Base-by-base conservation (phyloP, 2,888 invertebrate genomes). In the Anaspis maculata region DNA sequence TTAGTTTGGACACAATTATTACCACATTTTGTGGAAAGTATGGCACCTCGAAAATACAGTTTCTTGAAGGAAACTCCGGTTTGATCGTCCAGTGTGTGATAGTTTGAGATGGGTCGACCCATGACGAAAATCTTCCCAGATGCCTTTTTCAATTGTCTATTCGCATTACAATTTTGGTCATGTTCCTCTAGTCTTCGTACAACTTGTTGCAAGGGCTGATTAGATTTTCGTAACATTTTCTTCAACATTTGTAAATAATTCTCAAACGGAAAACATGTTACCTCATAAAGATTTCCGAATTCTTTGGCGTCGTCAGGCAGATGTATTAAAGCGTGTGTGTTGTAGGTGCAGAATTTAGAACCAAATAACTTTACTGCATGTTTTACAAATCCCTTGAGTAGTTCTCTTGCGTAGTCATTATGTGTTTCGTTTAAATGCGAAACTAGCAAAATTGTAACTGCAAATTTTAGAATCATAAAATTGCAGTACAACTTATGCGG, bases 401-500 rank as follows among this genome's bases (percentile, higher is more conserved):
- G 37, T 46, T 47, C 19, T 6, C 19, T 5, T 6, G 19, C 19
- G n/a, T n/a, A n/a, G n/a, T n/a, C n/a, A n/a, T n/a, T n/a, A n/a
- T n/a, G n/a, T n/a, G n/a, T n/a, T n/a, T 11, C 6, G 39, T 46
- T 46, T 15, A 46, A 25, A 2, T 29, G n/a, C 22, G 32, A 29
- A 34, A 10, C 25, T 9, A 41, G 14, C 21, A 48, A 37, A 29
- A 48, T 47, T 13, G 41, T 44, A 2, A 48, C 15, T 6, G 34
- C 46, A 39, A 41, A 46, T 19, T 41, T 40, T 21, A 48, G 15
- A 10, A 47, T 11, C 34, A 48, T 24, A 27, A 46, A 48, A 31
- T 48, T 39, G 23, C 30, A 15, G 34, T 34, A 45, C n/a, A 37
- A 10, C 15, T 34, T 9, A 3, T 25, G 10, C 9, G 42, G 38